Percentiles rank a stretch among this genome's conserved stretches.
Evolutionary conservation across 23 tunicate genomes (phyloP).

Genomic region (Styela plicata): DNA sequence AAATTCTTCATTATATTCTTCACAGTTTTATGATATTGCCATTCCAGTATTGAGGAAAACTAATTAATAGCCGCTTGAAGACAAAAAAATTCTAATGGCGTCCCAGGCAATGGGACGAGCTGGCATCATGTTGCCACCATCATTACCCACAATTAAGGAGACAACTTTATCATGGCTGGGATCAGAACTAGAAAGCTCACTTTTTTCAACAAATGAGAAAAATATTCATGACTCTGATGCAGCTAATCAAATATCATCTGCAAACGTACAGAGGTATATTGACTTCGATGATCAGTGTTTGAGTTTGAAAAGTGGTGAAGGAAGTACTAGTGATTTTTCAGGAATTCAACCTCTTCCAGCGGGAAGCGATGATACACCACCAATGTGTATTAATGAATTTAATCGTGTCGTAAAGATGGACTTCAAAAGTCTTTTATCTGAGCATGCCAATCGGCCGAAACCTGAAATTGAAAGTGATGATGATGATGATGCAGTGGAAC

Average conservation of each 20-base stretch:
- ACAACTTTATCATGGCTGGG: conserved; percentile 31
- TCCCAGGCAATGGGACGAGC: not conserved
- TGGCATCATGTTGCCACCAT: conserved; percentile 16
- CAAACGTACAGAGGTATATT: conserved; percentile 15
- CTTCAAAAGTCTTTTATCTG: not conserved
- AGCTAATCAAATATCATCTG: not conserved
- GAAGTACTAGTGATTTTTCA: conserved; percentile 20
- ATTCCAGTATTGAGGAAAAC: no score
- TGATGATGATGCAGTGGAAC: not conserved
- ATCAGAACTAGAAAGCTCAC: conserved; percentile 26
- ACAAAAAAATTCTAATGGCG: conserved; percentile 13
- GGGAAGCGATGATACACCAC: conserved; percentile 33
- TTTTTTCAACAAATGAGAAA: conserved; percentile 5
- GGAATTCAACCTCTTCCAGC: conserved; percentile 28
- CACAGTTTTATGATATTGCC: no score
- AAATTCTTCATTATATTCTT: no score
- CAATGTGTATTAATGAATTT: conserved; percentile 9
- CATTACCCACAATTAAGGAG: conserved; percentile 36
- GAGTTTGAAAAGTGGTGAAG: conserved; percentile 30
- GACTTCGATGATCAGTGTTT: conserved; percentile 33
- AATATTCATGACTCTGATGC: not conserved
- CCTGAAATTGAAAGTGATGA: conserved; percentile 12
- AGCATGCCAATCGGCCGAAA: conserved; percentile 16
- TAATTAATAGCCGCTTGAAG: no score
- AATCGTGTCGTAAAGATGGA: conserved; percentile 5